Base-by-base conservation (phyloP, 2,797 vertebrate genomes). In the Taeniopygia guttata region DNA sequence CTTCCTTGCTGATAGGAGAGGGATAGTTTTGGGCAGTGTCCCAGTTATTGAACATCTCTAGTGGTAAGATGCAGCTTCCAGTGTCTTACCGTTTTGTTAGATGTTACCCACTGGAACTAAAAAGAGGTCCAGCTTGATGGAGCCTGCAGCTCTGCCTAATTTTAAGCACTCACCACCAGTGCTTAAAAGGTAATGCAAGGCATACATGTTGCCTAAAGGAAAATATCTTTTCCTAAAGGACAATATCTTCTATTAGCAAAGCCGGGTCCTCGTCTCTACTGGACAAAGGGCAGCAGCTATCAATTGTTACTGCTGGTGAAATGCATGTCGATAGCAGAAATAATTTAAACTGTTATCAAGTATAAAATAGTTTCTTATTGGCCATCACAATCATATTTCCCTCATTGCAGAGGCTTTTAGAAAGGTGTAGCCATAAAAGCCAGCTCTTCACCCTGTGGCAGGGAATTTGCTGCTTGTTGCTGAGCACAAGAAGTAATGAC, bases 1-100 rank as follows among this genome's bases (percentile, higher is more conserved):
- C 4, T 55, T 4, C 0, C 17, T 73, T 62, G 27, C 25, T 82
- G 2, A 0, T 3, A 59, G 13, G 9, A 40, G 12, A 58, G 5
- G 9, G 74, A 55, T 14, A 36, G 10, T 30, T 83, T 60, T 59
- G 18, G 59, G 25, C 1, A 4, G 5, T 26, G 18, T 9, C 7
- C 10, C 13, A 30, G 0, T 38, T 36, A 26, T 7, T 3, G 1
- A 25, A 11, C 2, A 4, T 10, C 23, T 69, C 59, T 66, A 51
- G 43, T 2, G 16, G 40, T 66, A 85, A 73, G 20, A 59, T 22
- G 2, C 13, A 40, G 6, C 52, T 91, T 83, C 59, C 16, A 10
- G 8, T n/a, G 29, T 40, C 10, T 67, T 70, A 34, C 18, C 27
- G 38, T 7, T 85, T 83, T 55, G 6, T 85, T 59, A 34, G 29